These are phyloP conservation scores for Scolopax mira DNA, from an alignment of 2,113 vertebrate genomes.

Conservation along the genomic window DNA sequence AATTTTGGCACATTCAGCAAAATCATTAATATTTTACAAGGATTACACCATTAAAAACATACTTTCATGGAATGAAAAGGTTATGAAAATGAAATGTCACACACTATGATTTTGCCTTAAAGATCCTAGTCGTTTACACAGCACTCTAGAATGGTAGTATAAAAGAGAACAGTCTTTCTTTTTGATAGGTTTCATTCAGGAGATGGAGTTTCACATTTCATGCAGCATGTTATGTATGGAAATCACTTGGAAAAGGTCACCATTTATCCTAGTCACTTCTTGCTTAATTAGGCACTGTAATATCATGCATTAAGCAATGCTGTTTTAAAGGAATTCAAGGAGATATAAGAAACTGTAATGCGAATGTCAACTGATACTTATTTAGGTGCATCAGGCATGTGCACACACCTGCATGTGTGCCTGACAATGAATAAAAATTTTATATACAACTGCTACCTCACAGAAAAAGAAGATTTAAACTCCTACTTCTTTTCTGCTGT, in stretches of 20 bases:
- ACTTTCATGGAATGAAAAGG: neutral
- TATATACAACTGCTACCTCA: neutral
- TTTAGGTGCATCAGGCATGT: neutral
- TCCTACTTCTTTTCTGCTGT: neutral
- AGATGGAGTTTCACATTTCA: neutral
- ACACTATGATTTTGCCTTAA: neutral
- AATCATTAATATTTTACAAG: conserved; percentile 47
- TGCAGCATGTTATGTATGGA: neutral
- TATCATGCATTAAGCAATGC: neutral
- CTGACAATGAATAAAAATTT: neutral
- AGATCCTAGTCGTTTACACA: neutral
- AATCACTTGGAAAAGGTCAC: conserved; percentile 14
- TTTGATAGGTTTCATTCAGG: conserved; percentile 20
- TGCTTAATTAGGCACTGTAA: neutral
- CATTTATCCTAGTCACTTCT: neutral
- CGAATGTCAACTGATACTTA: neutral
- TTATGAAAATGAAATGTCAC: conserved; percentile 39
- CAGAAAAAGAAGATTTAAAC: neutral
- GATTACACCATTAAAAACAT: conserved; percentile 35
- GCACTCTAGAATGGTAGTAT: neutral
- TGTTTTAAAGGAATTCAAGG: neutral
- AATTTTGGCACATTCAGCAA: conserved; percentile 44
- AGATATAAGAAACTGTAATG: neutral
- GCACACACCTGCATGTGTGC: neutral
- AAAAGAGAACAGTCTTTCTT: neutral